Conservation (phyloP, 1,140 invertebrate species). For the Diplogasteroides magnus region DNA sequence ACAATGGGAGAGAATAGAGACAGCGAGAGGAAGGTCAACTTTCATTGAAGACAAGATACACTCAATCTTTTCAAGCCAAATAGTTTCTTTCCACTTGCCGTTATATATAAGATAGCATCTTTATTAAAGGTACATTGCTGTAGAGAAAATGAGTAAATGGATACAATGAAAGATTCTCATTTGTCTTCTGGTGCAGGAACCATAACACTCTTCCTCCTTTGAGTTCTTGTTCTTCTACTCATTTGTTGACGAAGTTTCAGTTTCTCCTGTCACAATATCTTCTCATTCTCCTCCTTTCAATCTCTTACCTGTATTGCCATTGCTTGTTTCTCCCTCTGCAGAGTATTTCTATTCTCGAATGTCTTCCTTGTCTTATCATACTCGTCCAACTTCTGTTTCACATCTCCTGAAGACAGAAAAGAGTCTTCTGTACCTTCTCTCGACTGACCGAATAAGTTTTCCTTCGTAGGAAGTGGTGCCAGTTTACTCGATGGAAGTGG, state of each 20-base stretch:
- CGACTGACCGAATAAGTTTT: slow-evolving; percentile 39
- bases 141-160: too few relatives aligned
- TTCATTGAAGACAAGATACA: too few relatives aligned
- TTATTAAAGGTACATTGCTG: too few relatives aligned
- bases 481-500: slow-evolving; percentile 38
- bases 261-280: slow-evolving; percentile 33
- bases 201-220: slow-evolving; percentile 23
- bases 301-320: slow-evolving; percentile 38
- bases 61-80: too few relatives aligned
- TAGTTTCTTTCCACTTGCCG: too few relatives aligned
- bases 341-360: slow-evolving; percentile 37
- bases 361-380: slow-evolving; percentile 39
- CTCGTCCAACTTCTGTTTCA: slow-evolving; percentile 42
- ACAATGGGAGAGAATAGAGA: too few relatives aligned
- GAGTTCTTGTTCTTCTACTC: slow-evolving; percentile 35
- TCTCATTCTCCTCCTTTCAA: background rate
- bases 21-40: too few relatives aligned
- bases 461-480: slow-evolving; percentile 43
- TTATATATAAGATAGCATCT: too few relatives aligned
- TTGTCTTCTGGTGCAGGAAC: background rate
- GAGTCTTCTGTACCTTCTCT: background rate
- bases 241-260: slow-evolving; percentile 36
- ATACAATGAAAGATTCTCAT: too few relatives aligned
- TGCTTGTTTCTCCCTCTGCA: slow-evolving; percentile 40
- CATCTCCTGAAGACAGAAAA: slow-evolving; percentile 33